phyloP scores from a whole-genome alignment of 2,888 invertebrate genomes.

The Cryptocephalus moraei region DNA sequence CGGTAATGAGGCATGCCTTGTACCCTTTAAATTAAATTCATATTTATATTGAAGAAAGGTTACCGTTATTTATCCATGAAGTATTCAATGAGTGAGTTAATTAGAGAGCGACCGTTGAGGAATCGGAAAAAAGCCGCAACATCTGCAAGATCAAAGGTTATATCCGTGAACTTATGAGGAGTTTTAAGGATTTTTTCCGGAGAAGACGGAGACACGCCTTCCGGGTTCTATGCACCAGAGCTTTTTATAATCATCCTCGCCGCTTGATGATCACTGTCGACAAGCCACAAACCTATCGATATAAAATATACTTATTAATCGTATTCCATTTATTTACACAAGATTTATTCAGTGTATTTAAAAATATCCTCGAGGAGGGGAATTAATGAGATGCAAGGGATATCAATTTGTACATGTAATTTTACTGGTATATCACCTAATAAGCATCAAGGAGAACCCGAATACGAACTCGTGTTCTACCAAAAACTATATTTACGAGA shows the following conservation, averaged over 20 bases:
- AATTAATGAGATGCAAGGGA: too few relatives aligned
- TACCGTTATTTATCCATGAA: constrained; percentile 29
- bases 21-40: constrained; percentile 28
- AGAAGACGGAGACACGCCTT: constrained; percentile 27
- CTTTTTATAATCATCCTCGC: constrained; percentile 3
- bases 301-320: too few relatives aligned
- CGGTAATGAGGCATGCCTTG: constrained; percentile 21
- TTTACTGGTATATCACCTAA: too few relatives aligned
- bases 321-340: too few relatives aligned
- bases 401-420: too few relatives aligned
- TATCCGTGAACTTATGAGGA: constrained; percentile 30
- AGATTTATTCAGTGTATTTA: too few relatives aligned
- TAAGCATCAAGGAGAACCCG: too few relatives aligned
- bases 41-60: constrained; percentile 29
- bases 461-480: too few relatives aligned
- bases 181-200: constrained; percentile 25
- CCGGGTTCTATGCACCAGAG: constrained; percentile 24
- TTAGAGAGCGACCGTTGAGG: constrained; percentile 28
- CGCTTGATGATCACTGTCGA: too few relatives aligned
- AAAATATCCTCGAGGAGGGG: too few relatives aligned
- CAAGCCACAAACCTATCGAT: too few relatives aligned
- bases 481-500: too few relatives aligned
- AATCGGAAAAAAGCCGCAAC: constrained; percentile 24
- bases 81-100: constrained; percentile 24
- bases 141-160: constrained; percentile 28